These are phyloP conservation scores for Drosophila asahinai DNA, from an alignment of 1,140 invertebrate species.

Conservation along the genomic window DNA sequence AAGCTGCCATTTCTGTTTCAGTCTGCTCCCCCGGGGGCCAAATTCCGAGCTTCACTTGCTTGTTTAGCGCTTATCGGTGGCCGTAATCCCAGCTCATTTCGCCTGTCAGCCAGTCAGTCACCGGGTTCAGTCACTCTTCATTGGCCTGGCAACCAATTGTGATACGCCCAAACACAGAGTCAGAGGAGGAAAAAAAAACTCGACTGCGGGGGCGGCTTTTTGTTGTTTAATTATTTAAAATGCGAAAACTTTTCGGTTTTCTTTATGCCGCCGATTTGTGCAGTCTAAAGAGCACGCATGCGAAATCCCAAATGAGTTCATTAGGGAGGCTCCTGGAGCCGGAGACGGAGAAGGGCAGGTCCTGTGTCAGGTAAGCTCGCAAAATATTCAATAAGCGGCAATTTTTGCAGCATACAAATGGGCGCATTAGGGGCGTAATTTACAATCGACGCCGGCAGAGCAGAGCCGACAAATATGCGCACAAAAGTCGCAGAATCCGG, in stretches of 20 bases:
- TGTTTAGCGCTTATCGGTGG: slow-evolving; percentile 73
- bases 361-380: slow-evolving; percentile 43
- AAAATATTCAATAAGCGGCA: slow-evolving; percentile 84
- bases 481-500: slow-evolving; percentile 46
- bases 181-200: neutral
- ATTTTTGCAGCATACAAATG: slow-evolving; percentile 84
- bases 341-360: neutral
- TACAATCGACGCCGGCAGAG: slow-evolving; percentile 68
- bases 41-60: slow-evolving; percentile 66
- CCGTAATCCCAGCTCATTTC: slow-evolving; percentile 51
- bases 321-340: slow-evolving; percentile 36
- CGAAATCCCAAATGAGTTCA: slow-evolving; percentile 81
- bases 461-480: slow-evolving; percentile 51
- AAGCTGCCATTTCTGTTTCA: slow-evolving; percentile 8
- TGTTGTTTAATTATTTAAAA: slow-evolving; percentile 79
- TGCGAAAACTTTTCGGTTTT: slow-evolving; percentile 56
- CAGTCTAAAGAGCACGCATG: slow-evolving; percentile 64
- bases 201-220: slow-evolving; percentile 20
- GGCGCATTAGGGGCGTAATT: slow-evolving; percentile 82
- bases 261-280: slow-evolving; percentile 23
- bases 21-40: slow-evolving; percentile 4
- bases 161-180: slow-evolving; percentile 25
- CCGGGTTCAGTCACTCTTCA: slow-evolving; percentile 51
- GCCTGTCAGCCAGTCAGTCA: slow-evolving; percentile 35
- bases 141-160: slow-evolving; percentile 54